Evolutionary conservation across 1,140 invertebrate genomes (phyloP).

Genomic region (Penaeus indicus): DNA sequence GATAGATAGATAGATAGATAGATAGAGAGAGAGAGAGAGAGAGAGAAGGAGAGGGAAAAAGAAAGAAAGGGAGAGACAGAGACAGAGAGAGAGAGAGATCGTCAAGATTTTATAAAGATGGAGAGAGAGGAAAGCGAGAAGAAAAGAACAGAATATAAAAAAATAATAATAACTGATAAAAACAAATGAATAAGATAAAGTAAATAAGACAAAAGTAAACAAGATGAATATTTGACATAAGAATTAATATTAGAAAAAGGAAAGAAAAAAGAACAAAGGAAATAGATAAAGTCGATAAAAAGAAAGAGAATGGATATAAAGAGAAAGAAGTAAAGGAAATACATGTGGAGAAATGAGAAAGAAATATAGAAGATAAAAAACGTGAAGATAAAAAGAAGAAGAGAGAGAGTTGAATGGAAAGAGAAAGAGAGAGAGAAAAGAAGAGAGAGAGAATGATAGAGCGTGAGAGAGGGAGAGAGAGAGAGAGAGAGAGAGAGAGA

Average conservation of each 20-base stretch:
- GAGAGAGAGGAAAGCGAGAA: neutral
- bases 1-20: too few species aligned
- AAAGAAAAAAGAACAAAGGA: too few species aligned
- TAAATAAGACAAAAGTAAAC: too few species aligned
- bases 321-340: conserved; percentile 1
- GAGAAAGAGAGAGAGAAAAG: conserved; percentile 6
- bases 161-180: neutral
- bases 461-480: too few species aligned
- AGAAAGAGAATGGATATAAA: neutral
- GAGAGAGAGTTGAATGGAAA: neutral
- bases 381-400: conserved; percentile 5
- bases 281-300: too few species aligned
- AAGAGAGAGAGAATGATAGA: neutral
- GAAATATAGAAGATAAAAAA: neutral
- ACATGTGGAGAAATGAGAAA: neutral
- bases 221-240: too few species aligned
- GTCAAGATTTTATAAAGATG: too few species aligned
- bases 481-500: neutral
- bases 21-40: too few species aligned
- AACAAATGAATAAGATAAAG: too few species aligned
- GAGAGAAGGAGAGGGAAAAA: too few species aligned
- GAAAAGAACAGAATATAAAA: neutral
- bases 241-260: neutral
- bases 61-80: too few species aligned
- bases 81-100: too few species aligned